A percentile compares a stretch with the other conserved stretches of the same genome.
Evolutionary conservation across 2,113 vertebrate species (phyloP).

Genomic region (Indicator indicator): DNA sequence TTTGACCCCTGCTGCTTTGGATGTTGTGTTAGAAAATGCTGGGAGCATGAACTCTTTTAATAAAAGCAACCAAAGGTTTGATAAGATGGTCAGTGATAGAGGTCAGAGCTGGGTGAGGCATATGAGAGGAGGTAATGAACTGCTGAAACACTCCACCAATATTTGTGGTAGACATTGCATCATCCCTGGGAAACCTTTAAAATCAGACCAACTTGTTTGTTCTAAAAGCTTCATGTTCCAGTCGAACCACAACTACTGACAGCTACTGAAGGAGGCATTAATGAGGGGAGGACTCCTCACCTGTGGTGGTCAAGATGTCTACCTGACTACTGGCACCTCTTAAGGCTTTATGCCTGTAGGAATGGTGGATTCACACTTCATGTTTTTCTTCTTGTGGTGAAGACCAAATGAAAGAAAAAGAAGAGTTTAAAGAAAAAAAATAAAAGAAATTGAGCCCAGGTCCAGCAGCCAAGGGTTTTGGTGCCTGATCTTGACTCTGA

Average conservation of each 20-base stretch:
- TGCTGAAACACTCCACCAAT: background rate
- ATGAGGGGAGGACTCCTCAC: fast-evolving
- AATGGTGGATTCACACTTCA: fast-evolving
- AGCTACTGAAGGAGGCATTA: background rate
- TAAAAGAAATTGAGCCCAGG: background rate
- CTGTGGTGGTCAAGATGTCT: fast-evolving
- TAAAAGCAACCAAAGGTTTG: background rate
- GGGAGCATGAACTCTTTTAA: fast-evolving
- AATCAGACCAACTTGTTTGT: background rate
- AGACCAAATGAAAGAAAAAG: background rate
- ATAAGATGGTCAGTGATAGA: background rate
- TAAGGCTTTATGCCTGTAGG: background rate
- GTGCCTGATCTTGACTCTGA: background rate
- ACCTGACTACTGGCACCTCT: background rate
- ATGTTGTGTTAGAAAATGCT: background rate
- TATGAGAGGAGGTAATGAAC: background rate
- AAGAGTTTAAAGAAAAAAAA: background rate
- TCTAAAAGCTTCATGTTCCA: background rate
- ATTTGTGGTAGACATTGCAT: background rate
- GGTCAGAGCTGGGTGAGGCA: background rate
- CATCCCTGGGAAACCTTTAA: background rate
- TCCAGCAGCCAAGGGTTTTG: background rate
- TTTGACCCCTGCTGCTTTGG: fast-evolving
- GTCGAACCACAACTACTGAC: background rate
- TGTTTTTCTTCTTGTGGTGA: background rate